These are phyloP conservation scores for Euwallacea similis DNA, from an alignment of 1,140 invertebrate genomes.

Conservation along the genomic window DNA sequence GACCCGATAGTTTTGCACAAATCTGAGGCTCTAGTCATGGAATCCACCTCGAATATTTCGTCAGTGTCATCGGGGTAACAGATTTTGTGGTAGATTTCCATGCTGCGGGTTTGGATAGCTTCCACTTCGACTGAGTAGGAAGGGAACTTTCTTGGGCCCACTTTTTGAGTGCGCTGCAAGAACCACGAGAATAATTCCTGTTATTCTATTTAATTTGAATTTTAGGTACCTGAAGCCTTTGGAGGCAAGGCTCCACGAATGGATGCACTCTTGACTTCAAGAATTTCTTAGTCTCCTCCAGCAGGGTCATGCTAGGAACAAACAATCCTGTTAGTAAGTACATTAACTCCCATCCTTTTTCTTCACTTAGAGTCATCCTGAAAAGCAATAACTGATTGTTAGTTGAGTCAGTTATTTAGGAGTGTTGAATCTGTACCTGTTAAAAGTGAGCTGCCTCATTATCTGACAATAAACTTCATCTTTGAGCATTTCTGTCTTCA, in stretches of 20 bases:
- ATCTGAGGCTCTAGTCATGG: constrained; percentile 80
- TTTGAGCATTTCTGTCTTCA: constrained; percentile 76
- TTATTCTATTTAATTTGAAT: neutral
- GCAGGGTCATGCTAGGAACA: constrained; percentile 64
- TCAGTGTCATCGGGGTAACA: constrained; percentile 94
- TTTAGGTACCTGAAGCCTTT: constrained; percentile 69
- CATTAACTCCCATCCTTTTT: constrained; percentile 91
- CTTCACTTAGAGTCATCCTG: constrained; percentile 77
- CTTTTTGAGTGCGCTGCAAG: constrained; percentile 60
- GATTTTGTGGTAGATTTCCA: constrained; percentile 91
- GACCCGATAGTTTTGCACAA: constrained; percentile 81
- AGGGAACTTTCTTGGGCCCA: constrained; percentile 80
- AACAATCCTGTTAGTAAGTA: constrained; percentile 89
- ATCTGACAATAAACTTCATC: constrained; percentile 95
- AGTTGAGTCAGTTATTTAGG: too few species aligned
- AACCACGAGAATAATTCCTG: neutral
- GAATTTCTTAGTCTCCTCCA: constrained; percentile 69
- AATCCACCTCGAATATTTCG: constrained; percentile 77
- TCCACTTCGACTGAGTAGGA: constrained; percentile 94
- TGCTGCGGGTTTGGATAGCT: constrained; percentile 90
- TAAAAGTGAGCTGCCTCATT: constrained; percentile 91
- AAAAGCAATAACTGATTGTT: constrained; percentile 1
- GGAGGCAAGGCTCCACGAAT: constrained; percentile 79
- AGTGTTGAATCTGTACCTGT: constrained; percentile 51
- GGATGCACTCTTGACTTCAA: constrained; percentile 77